phyloP scores from a whole-genome alignment of 1,140 invertebrate genomes.

The Diabrotica virgifera region DNA sequence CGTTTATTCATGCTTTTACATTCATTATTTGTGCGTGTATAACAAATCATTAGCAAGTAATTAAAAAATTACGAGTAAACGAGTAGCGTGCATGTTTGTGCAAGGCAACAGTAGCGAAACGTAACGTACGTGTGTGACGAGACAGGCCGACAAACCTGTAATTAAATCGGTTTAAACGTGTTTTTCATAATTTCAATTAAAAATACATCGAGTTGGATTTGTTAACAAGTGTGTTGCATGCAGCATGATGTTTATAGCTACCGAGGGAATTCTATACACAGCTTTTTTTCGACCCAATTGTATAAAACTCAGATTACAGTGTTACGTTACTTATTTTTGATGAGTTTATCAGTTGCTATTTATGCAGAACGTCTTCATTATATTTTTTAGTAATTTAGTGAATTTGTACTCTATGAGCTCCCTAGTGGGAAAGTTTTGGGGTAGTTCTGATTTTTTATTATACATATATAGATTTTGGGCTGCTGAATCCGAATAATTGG shows the following conservation, averaged over 20 bases:
- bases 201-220: not conserved
- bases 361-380: too few relatives aligned
- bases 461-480: too few relatives aligned
- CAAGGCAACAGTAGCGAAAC: not conserved
- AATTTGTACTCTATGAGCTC: too few relatives aligned
- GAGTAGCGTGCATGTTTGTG: not conserved
- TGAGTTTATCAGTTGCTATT: too few relatives aligned
- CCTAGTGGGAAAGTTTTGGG: too few relatives aligned
- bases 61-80: not conserved
- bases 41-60: conserved; percentile 3
- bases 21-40: not conserved
- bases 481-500: too few relatives aligned
- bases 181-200: conserved; percentile 11
- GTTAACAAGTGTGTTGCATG: conserved; percentile 11
- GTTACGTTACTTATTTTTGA: too few relatives aligned
- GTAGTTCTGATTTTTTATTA: too few relatives aligned
- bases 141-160: not conserved
- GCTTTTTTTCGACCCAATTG: not conserved
- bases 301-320: not conserved
- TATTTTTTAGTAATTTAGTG: too few relatives aligned
- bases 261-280: not conserved
- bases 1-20: not conserved
- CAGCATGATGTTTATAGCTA: not conserved
- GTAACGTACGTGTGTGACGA: not conserved
- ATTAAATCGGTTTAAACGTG: conserved; percentile 4